Evolutionary conservation across 2,888 invertebrate genomes (phyloP).

Genomic region (Lasioglossum zephyrum): DNA sequence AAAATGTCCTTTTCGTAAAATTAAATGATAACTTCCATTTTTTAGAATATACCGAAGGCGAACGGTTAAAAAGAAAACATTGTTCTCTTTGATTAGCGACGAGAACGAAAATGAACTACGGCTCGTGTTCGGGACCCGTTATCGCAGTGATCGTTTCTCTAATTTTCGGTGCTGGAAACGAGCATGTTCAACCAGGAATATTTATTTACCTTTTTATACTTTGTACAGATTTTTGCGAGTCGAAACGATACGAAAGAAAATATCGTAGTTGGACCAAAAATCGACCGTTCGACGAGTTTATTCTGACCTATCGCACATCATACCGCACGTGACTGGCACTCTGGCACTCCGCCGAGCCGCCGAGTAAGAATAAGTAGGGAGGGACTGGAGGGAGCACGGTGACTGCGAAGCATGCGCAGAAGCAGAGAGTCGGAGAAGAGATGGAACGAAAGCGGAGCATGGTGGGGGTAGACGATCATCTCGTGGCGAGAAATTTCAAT

Average conservation of each 20-base stretch:
- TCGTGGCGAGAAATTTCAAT: not conserved
- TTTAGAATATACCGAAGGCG: constrained; percentile 38
- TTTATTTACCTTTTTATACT: constrained; percentile 7
- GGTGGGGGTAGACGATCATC: no score
- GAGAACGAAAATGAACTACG: constrained; percentile 30
- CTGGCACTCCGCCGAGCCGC: not conserved
- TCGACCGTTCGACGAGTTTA: not conserved
- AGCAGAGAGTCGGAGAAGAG: constrained; percentile 13
- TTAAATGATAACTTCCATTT: constrained; percentile 33
- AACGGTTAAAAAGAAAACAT: constrained; percentile 30
- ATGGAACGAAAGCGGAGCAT: not conserved
- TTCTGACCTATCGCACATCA: not conserved
- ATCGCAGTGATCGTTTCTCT: not conserved
- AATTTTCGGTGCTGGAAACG: not conserved
- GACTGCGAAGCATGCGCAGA: constrained; percentile 2
- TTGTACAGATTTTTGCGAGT: constrained; percentile 6
- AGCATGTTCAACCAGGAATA: constrained; percentile 15
- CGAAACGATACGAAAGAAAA: constrained; percentile 13
- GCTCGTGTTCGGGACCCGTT: constrained; percentile 20
- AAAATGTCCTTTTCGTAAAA: constrained; percentile 43
- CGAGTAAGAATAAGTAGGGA: not conserved
- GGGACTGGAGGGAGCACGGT: not conserved
- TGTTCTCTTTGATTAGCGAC: constrained; percentile 17
- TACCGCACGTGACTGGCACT: not conserved
- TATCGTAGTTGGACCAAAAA: constrained; percentile 1